Evolutionary conservation across 2,113 vertebrate species (phyloP), one percentile per base, ranked within the genome.

Genomic region (Seriola quinqueradiata): DNA sequence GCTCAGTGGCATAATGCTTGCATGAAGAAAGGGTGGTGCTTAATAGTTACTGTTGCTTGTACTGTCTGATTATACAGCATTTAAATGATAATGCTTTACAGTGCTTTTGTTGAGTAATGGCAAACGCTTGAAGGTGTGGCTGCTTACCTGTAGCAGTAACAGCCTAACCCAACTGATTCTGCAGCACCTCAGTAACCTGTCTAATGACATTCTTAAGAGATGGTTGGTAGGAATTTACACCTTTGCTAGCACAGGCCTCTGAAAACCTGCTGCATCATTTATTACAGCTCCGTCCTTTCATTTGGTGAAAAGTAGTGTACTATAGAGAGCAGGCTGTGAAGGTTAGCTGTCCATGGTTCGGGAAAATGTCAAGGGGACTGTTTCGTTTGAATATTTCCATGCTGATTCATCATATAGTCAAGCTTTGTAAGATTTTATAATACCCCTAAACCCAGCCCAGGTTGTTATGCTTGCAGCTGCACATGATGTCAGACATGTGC

Each of bases 361-460:
- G 23, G 42, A 59, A 38, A 6, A 11, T 40, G 57, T 61, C 17
- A 28, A 12, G 25, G 25, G 9, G 38, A 42, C 16, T 1, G 17
- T 73, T 77, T 82, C 3, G 72, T 86, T 87, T 83, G 57, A 88
- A 84, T 86, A 76, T 75, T 84, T 81, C 38, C 57, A 25, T 63
- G 25, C 77, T 81, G 54, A 82, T 58, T 77, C 70, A 84, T 21
- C 1, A 7, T 73, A 19, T 60, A 28, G 25, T 2, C 13, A n/a
- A n/a, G 61, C 50, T 75, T 81, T 57, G 55, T 32, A 19, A 25
- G 70, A 44, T 84, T 75, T 79, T 54, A 68, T 70, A 64, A 64
- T 28, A n/a, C 6, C 11, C 9, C 46, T 55, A 57, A 76, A 71
- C 50, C 42, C 55, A 66, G 46, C 70, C 60, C 23, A 42, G 46